Evolutionary conservation across 2,888 invertebrate species (phyloP).

Genomic region (Nemurella pictetii): DNA sequence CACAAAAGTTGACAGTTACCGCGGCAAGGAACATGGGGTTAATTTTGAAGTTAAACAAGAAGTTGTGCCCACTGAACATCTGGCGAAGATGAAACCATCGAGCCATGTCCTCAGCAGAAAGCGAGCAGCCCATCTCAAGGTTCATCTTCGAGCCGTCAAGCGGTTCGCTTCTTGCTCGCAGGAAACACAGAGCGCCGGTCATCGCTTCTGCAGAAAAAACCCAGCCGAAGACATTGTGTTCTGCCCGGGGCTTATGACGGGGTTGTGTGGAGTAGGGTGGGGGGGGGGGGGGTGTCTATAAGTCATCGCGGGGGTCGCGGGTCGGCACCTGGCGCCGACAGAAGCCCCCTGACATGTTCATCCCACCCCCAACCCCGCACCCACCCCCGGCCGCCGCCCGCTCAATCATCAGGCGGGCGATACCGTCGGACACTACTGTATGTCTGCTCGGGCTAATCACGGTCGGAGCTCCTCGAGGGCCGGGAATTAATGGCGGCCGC

Average conservation of each 20-base stretch:
- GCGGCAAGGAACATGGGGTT: too few species aligned
- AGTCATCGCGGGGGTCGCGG: conserved; percentile 3
- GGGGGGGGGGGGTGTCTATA: not conserved
- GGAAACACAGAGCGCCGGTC: too few species aligned
- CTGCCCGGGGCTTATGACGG: not conserved
- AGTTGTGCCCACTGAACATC: too few species aligned
- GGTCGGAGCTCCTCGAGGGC: not conserved
- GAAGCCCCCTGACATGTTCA: conserved; percentile 18
- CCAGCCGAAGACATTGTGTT: conserved; percentile 1
- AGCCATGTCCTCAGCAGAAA: not conserved
- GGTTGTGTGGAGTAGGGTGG: not conserved
- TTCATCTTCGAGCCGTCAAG: conserved; percentile 6
- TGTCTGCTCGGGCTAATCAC: not conserved
- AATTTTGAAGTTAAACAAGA: too few species aligned
- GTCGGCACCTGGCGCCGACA: conserved; percentile 20
- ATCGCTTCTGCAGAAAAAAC: not conserved
- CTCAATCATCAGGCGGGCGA: not conserved
- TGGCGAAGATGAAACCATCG: not conserved
- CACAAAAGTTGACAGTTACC: too few species aligned
- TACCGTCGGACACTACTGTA: not conserved
- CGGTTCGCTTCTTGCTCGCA: not conserved
- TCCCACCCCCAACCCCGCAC: not conserved
- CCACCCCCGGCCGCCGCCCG: not conserved
- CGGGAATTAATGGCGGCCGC: too few species aligned
- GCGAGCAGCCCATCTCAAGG: not conserved